phyloP scores from a whole-genome alignment of 2,113 vertebrate species.

The Manacus vitellinus region DNA sequence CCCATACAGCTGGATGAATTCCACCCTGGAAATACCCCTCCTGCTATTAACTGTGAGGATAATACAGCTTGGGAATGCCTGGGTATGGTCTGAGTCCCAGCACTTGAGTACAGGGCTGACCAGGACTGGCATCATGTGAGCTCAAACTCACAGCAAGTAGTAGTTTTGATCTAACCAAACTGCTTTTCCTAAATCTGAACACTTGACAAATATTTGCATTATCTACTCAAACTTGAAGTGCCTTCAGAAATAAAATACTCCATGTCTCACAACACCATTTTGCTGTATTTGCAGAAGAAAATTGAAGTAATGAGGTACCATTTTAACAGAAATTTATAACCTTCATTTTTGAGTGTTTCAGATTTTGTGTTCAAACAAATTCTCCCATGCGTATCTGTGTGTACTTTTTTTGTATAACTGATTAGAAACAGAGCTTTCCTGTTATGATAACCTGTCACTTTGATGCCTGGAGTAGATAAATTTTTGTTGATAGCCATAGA shows the following conservation, averaged over 20 bases:
- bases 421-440: neutral
- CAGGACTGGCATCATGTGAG: neutral
- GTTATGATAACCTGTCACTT: neutral
- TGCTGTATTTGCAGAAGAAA: neutral
- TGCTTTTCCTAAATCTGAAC: neutral
- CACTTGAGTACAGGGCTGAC: neutral
- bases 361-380: neutral
- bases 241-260: neutral
- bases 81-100: rapidly evolving
- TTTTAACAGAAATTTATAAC: neutral
- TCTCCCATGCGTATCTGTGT: neutral
- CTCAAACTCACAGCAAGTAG: neutral
- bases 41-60: neutral
- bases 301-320: neutral
- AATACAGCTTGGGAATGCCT: neutral
- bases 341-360: neutral
- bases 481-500: neutral
- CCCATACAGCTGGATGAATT: rapidly evolving
- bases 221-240: neutral
- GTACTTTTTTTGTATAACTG: neutral
- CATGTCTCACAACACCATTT: neutral
- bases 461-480: neutral
- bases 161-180: neutral
- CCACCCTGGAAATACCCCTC: neutral
- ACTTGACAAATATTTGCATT: neutral